Conservation (phyloP, 64 coral and sea anemone genomes). For the Platygyra sinensis region DNA sequence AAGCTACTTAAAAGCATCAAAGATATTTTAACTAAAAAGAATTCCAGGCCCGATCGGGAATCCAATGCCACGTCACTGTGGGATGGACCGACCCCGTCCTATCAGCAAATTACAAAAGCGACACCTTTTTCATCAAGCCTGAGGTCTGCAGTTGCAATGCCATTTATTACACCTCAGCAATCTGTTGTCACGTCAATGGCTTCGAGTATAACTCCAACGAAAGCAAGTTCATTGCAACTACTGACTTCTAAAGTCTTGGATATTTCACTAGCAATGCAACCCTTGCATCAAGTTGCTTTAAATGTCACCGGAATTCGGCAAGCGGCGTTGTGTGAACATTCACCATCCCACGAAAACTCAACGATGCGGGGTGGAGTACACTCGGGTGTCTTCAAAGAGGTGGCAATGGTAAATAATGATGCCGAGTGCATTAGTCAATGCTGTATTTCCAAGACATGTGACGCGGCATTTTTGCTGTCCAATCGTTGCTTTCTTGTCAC, state of each 20-base stretch:
- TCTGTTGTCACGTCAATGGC: background rate
- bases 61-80: background rate
- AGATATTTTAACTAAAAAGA: constrained; percentile 24
- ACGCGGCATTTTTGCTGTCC: constrained; percentile 73
- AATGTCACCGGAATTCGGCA: constrained; percentile 21
- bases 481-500: constrained; percentile 71
- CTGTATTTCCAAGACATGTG: constrained; percentile 46
- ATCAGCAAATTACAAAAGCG: background rate
- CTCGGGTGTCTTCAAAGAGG: constrained; percentile 68
- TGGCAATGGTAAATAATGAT: constrained; percentile 57
- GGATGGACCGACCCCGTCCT: background rate
- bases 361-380: constrained; percentile 82
- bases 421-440: constrained; percentile 81
- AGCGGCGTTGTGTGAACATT: constrained; percentile 60
- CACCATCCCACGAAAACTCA: constrained; percentile 41
- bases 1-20: constrained; percentile 32
- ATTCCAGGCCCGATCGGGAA: background rate
- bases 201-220: background rate
- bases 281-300: constrained; percentile 17
- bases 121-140: background rate
- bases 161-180: background rate
- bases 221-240: background rate
- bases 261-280: constrained; percentile 57
- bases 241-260: background rate
- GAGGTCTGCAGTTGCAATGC: background rate